Evolutionary conservation across 2,797 vertebrate species (phyloP).

Genomic region (Cichlasoma orientale): DNA sequence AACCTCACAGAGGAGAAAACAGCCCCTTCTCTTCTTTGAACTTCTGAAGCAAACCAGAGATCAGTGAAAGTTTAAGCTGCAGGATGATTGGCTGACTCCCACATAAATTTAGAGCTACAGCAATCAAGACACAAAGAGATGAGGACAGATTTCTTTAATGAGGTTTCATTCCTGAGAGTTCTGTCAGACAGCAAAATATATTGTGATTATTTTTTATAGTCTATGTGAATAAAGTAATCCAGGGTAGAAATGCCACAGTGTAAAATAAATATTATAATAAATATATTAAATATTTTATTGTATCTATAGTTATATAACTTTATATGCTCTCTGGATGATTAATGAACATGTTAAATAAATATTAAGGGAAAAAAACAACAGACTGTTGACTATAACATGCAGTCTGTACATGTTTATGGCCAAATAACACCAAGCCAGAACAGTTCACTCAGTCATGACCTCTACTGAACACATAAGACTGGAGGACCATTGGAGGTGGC

Average conservation of each 20-base stretch:
- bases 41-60: background rate
- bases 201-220: background rate
- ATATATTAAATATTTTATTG: background rate
- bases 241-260: background rate
- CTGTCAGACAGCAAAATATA: background rate
- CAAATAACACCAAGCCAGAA: background rate
- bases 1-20: background rate
- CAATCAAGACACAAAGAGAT: background rate
- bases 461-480: background rate
- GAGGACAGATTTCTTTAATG: background rate
- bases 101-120: background rate
- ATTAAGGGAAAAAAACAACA: background rate
- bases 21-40: background rate
- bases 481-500: background rate
- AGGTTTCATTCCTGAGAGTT: background rate
- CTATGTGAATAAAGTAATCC: background rate
- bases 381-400: background rate
- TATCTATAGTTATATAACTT: background rate
- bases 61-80: slow-evolving; percentile 19
- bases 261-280: no score
- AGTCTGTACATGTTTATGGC: background rate
- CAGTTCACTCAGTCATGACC: background rate
- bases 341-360: background rate
- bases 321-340: background rate
- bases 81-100: background rate